Evolutionary conservation across 2,113 vertebrate genomes (phyloP), one percentile per base, ranked within the genome.

Genomic region (Acrocephalus arundinaceus): DNA sequence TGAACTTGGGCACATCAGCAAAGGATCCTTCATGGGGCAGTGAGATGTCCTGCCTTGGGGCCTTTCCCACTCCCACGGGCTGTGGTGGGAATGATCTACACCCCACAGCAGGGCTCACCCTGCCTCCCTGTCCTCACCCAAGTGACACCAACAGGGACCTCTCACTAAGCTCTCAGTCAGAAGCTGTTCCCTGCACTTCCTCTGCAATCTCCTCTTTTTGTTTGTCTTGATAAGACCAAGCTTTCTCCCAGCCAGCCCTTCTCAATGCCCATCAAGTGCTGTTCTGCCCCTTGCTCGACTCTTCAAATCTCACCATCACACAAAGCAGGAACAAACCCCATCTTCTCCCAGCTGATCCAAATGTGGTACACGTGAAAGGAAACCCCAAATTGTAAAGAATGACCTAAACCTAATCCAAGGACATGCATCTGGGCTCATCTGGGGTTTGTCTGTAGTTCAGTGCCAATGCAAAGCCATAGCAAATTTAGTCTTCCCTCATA

Each of bases 81-180:
- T 10, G 3, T 1, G 35, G 45, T 12, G 57, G n/a, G 27, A 55
- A 33, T 0, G 15, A 22, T 3, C 58, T 1, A 4, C 7, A 11
- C 19, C 5, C 54, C 70, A 2, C 5, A 37, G 28, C 27, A 33
- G n/a, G 12, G 43, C 58, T 52, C 30, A 18, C 24, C 2, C 65
- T 23, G 2, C 1, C n/a, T 33, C 23, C 46, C 71, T 35, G 25
- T 15, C n/a, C 48, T 71, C 57, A 10, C 15, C 67, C 67, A 9
- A 23, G 24, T 0, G 54, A 28, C 49, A 68, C 20, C 17, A 17
- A 13, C 31, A 35, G 39, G 41, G 21, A 35, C 19, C 25, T 10
- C 61, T 71, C 66, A 17, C 16, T 14, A 4, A 49, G 51, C 66
- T 67, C 76, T 14, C 13, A 6, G 6, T 6, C 35, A 37, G n/a